Conservation (phyloP, 2,888 invertebrate genomes). For the Nymphalis urticae region DNA sequence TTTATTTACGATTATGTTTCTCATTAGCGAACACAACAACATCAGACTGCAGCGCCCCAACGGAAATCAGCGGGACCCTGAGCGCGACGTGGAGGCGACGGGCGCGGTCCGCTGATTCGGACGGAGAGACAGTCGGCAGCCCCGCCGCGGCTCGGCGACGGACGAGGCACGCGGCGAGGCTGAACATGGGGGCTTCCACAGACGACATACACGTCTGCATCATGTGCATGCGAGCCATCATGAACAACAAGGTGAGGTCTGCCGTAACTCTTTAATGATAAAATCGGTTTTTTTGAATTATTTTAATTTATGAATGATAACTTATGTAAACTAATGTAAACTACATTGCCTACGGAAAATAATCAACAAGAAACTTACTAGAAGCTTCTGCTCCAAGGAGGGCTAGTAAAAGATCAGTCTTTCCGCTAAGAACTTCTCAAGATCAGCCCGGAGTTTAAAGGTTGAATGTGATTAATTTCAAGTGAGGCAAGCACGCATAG, state of each 20-base stretch:
- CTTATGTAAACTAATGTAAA: too few species aligned
- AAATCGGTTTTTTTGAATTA: too few species aligned
- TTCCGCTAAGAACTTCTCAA: not conserved
- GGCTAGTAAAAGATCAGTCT: too few species aligned
- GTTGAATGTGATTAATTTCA: too few species aligned
- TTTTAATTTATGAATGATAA: too few species aligned
- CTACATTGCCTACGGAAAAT: too few species aligned
- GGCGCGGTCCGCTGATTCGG: conserved; percentile 64
- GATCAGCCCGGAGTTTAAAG: too few species aligned
- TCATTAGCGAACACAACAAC: conserved; percentile 66
- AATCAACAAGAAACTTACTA: too few species aligned
- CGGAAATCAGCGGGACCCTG: conserved; percentile 59
- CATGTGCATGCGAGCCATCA: conserved; percentile 99
- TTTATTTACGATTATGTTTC: not conserved
- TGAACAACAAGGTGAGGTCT: conserved; percentile 95
- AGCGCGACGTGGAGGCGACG: conserved; percentile 69
- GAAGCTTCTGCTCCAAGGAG: too few species aligned
- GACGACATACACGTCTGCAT: conserved; percentile 99
- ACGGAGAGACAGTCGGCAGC: conserved; percentile 62
- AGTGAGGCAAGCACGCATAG: too few species aligned
- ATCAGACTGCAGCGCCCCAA: conserved; percentile 68
- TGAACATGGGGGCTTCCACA: conserved; percentile 97
- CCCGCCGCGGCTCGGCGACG: conserved; percentile 81
- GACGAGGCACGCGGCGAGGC: conserved; percentile 91
- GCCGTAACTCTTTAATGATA: not conserved